Base-by-base conservation (phyloP, 2,888 invertebrate genomes). In the Lithophane socia region DNA sequence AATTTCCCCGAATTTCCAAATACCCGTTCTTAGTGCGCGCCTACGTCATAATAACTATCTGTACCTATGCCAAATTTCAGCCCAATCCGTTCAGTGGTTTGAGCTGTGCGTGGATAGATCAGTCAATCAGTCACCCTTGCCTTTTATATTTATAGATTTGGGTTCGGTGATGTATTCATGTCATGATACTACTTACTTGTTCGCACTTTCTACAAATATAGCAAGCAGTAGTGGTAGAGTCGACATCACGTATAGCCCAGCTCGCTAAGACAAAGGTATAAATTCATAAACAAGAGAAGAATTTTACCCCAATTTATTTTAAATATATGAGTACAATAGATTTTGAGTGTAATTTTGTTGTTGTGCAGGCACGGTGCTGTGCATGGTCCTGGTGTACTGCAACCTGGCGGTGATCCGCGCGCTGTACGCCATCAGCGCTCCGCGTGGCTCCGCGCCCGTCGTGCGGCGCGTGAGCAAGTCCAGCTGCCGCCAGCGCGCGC, bases 401-500 rank as follows among this genome's bases (percentile, higher is more conserved):
- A 99, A 99, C 95, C 94, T 98, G 89, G 98, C 98, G 16, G 98
- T 99, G 78, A 98, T 98, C 80, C 97, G 97, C 82, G 98, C 98
- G 54, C 96, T 99, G 80, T 98, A 97, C 90, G 97, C 97, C 78
- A 97, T 98, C 90, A 93, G 94, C 42, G 91, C 91, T 81, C 97
- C 94, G 84, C 94, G 88, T 87, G 94, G 90, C 89, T 94, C 90
- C 10, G 92, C 90, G 83, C 92, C 94, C 4, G 88, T 93, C 10
- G 93, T 95, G 74, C 92, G 96, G 5, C 93, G 96, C 70, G 95
- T 96, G 16, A 96, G 95, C 77, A 92, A 93, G 86, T 93, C 92
- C 86, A 94, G 93, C 89, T 95, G 95, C 86, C 95, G 91, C 4
- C 93, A 91, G 86, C 88, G 90, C 65, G 85, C 86, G 83, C 89